These are phyloP conservation scores for Echiichthys vipera DNA, from an alignment of 2,797 vertebrate genomes.

Conservation along the genomic window DNA sequence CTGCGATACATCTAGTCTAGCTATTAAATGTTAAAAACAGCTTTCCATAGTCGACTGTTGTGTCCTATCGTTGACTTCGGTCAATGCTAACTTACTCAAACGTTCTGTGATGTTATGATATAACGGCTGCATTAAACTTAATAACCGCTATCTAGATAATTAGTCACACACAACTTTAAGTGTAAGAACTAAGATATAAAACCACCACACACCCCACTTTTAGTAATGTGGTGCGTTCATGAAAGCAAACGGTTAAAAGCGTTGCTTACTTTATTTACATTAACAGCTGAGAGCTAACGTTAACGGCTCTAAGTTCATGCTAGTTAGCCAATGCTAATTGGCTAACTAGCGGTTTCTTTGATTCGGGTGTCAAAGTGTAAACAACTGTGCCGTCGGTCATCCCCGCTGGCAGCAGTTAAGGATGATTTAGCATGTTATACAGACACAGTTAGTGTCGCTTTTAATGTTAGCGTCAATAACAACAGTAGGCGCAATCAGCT, in stretches of 20 bases:
- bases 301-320: constrained; percentile 28
- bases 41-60: too few species aligned
- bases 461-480: neutral
- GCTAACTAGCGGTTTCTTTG: constrained; percentile 39
- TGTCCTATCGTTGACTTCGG: too few species aligned
- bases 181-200: too few species aligned
- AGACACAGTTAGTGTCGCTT: accelerated
- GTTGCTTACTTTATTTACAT: neutral
- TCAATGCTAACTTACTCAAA: too few species aligned
- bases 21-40: too few species aligned
- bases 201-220: too few species aligned
- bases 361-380: neutral
- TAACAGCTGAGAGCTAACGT: constrained; percentile 32
- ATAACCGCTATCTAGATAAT: too few species aligned
- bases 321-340: constrained; percentile 53
- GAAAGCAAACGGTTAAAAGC: neutral
- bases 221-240: neutral
- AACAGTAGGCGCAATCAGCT: constrained; percentile 28
- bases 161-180: too few species aligned
- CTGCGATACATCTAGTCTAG: too few species aligned
- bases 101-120: too few species aligned
- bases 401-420: accelerated
- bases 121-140: too few species aligned
- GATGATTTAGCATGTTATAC: accelerated
- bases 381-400: accelerated